Evolutionary conservation across 2,113 vertebrate genomes (phyloP).

Genomic region (Bothrops jararaca): DNA sequence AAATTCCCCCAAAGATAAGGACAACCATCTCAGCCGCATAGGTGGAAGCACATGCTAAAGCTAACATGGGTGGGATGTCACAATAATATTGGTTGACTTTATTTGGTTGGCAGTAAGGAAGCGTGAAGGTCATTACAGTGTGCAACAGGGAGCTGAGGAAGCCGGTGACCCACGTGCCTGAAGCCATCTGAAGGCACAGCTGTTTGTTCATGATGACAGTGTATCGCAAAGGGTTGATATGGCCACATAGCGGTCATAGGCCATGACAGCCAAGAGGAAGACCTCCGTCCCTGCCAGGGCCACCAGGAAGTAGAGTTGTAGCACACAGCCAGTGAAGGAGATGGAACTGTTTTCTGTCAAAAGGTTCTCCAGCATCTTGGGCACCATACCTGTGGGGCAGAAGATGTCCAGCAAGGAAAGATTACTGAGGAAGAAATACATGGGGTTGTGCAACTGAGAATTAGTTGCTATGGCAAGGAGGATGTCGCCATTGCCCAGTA

Average conservation of each 20-base stretch:
- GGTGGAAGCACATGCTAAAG: conserved; percentile 10
- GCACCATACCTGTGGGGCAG: conserved; percentile 25
- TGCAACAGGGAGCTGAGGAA: conserved; percentile 15
- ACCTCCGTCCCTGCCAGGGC: conserved; percentile 13
- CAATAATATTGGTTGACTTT: conserved; percentile 55
- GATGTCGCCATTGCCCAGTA: conserved; percentile 32
- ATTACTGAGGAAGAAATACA: conserved; percentile 50
- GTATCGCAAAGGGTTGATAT: conserved; percentile 12
- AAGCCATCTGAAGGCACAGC: not conserved
- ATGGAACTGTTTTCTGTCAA: conserved; percentile 21
- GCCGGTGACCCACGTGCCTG: not conserved
- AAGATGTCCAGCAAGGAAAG: conserved; percentile 42
- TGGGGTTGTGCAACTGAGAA: conserved; percentile 33
- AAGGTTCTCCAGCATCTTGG: conserved; percentile 43
- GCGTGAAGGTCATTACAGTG: not conserved
- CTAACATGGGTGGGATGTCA: conserved; percentile 37
- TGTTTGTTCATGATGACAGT: conserved; percentile 2
- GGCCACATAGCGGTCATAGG: conserved; percentile 14
- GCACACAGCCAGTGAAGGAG: conserved; percentile 35
- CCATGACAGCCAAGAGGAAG: conserved; percentile 3
- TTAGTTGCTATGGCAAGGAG: conserved; percentile 30
- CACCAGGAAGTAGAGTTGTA: conserved; percentile 33
- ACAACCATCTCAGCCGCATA: conserved; percentile 17
- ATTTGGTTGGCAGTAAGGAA: not conserved
- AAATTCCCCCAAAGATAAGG: conserved; percentile 24